These are phyloP conservation scores for Rhagoletis zephyria DNA, from an alignment of 1,140 invertebrate species.

Conservation along the genomic window DNA sequence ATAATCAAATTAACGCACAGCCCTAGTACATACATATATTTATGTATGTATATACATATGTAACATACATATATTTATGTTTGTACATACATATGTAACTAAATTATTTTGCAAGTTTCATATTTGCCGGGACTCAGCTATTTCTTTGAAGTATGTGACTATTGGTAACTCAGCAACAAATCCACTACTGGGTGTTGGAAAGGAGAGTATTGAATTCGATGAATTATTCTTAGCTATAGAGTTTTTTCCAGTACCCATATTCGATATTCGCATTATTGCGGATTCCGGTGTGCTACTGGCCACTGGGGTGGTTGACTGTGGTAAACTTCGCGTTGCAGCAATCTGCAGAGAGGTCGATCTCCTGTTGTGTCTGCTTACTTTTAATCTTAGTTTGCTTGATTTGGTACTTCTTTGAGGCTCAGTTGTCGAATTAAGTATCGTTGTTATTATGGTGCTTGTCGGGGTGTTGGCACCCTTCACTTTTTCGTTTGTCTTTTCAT, in stretches of 20 bases:
- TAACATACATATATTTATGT: neutral
- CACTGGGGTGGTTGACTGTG: neutral
- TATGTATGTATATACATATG: too few relatives aligned
- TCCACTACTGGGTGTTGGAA: neutral
- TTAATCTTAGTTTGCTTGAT: neutral
- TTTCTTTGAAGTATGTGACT: conserved; percentile 41
- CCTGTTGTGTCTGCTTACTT: conserved; percentile 22
- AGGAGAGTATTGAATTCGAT: neutral
- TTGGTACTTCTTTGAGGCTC: neutral
- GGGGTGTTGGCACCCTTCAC: neutral
- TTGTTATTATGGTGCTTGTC: neutral
- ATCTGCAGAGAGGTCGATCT: neutral
- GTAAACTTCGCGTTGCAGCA: neutral
- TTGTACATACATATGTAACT: neutral
- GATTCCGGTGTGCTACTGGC: conserved; percentile 33
- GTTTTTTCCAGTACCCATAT: neutral
- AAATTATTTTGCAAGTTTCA: neutral
- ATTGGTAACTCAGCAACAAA: conserved; percentile 31
- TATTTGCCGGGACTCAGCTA: conserved; percentile 10
- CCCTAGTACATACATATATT: too few relatives aligned
- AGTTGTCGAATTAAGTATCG: neutral
- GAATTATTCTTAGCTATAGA: neutral
- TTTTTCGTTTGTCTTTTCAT: neutral
- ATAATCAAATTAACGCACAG: too few relatives aligned
- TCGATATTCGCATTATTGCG: conserved; percentile 45